Conservation (phyloP, 2,797 vertebrate species). For the Sylvia borin region DNA sequence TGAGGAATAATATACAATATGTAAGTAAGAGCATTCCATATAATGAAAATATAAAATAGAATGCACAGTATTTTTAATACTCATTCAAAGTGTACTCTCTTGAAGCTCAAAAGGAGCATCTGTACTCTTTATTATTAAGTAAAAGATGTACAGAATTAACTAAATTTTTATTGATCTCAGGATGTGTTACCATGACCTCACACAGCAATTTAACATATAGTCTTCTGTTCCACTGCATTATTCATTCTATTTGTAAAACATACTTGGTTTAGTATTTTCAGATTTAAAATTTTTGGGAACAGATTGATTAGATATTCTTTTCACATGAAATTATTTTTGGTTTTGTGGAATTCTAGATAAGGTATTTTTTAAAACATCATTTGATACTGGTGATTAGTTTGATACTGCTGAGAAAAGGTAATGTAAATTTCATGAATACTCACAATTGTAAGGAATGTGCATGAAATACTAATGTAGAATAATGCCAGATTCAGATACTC, state of each 20-base stretch:
- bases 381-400: slow-evolving; percentile 48
- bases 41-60: slow-evolving; percentile 35
- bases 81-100: neutral
- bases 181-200: neutral
- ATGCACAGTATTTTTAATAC: slow-evolving; percentile 12
- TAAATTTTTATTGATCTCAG: neutral
- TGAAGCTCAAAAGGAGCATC: neutral
- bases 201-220: neutral
- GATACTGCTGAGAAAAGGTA: slow-evolving; percentile 42
- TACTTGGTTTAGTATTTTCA: neutral
- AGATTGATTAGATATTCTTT: slow-evolving; percentile 5
- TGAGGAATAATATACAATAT: slow-evolving; percentile 48
- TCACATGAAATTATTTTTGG: slow-evolving; percentile 1
- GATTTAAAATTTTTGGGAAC: slow-evolving; percentile 7
- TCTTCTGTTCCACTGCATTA: slow-evolving; percentile 42
- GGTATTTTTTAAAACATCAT: neutral
- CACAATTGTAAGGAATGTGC: slow-evolving; percentile 41
- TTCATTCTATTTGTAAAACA: slow-evolving; percentile 14
- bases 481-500: neutral
- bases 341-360: neutral
- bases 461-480: slow-evolving; percentile 49
- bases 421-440: slow-evolving; percentile 48
- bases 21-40: slow-evolving; percentile 36
- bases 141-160: slow-evolving; percentile 30
- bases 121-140: neutral